A percentile compares a stretch with the other conserved stretches of the same genome.
Evolutionary conservation across 2,888 invertebrate species (phyloP).

Genomic region (Cantharis nigra): DNA sequence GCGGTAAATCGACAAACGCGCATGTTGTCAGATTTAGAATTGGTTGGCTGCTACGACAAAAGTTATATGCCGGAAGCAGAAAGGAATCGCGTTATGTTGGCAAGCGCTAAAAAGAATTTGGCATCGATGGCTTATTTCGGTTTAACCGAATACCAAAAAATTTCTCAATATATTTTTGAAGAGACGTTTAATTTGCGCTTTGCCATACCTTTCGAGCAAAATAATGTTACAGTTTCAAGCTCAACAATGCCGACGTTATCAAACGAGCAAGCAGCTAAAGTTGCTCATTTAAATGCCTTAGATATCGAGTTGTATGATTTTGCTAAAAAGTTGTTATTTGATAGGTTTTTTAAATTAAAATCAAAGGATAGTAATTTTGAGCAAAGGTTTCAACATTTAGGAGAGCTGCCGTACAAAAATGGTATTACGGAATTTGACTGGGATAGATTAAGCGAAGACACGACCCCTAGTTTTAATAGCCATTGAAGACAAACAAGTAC

Average conservation of each 20-base stretch:
- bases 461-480: slow-evolving; percentile 39
- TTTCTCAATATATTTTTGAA: slow-evolving; percentile 91
- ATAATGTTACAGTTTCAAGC: slow-evolving; percentile 87
- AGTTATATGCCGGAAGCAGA: slow-evolving; percentile 74
- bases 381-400: slow-evolving; percentile 81
- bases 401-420: slow-evolving; percentile 74
- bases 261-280: slow-evolving; percentile 72
- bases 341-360: slow-evolving; percentile 81
- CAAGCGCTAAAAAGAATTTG: slow-evolving; percentile 94
- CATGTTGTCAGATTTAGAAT: slow-evolving; percentile 94
- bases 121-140: slow-evolving; percentile 97
- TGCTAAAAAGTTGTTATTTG: slow-evolving; percentile 85
- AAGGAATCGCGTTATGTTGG: slow-evolving; percentile 83
- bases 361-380: slow-evolving; percentile 81
- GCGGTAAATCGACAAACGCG: slow-evolving; percentile 96
- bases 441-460: slow-evolving; percentile 81
- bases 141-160: slow-evolving; percentile 93
- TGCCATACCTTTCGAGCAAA: slow-evolving; percentile 88
- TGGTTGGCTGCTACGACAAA: slow-evolving; percentile 94
- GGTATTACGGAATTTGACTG: slow-evolving; percentile 87
- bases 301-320: slow-evolving; percentile 93
- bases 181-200: slow-evolving; percentile 91
- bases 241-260: slow-evolving; percentile 79
- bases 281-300: slow-evolving; percentile 81
- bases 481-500: slow-evolving; percentile 2